Conservation (phyloP, 2,797 vertebrate species). For the Octomys mimax region DNA sequence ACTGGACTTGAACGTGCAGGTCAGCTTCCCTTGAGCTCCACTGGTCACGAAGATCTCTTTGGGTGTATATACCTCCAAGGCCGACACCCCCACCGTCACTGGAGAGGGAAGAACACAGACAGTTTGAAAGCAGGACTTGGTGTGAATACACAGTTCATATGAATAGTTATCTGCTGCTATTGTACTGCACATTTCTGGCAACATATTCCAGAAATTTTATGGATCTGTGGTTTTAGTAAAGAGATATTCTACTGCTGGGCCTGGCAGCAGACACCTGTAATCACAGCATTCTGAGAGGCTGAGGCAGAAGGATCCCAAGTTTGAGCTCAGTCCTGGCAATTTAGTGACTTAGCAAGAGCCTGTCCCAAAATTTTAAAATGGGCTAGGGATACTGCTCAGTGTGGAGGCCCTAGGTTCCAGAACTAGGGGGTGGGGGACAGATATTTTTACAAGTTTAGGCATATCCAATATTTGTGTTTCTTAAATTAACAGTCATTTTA, state of each 20-base stretch:
- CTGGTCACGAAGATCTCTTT: conserved; percentile 94
- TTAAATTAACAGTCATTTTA: background rate
- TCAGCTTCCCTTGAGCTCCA: conserved; percentile 93
- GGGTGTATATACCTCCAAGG: conserved; percentile 92
- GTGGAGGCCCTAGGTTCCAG: background rate
- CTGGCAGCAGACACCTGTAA: background rate
- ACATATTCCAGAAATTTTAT: background rate
- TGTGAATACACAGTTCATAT: background rate
- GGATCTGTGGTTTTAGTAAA: background rate
- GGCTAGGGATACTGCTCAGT: background rate
- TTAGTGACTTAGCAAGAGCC: background rate
- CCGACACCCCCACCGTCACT: conserved; percentile 82
- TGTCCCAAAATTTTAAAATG: background rate
- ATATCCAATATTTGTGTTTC: background rate
- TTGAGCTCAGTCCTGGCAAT: background rate
- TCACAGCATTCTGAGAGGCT: background rate
- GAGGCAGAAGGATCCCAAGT: background rate
- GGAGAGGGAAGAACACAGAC: background rate
- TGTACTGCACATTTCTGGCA: background rate
- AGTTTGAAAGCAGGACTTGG: background rate
- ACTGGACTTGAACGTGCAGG: conserved; percentile 93
- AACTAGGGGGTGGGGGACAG: background rate
- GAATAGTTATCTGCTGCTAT: background rate
- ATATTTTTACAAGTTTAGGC: background rate
- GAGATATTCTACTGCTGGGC: background rate